Percentiles rank a stretch among this genome's conserved stretches.
Conservation (phyloP, 2,888 invertebrate genomes). For the Carabus problematicus region DNA sequence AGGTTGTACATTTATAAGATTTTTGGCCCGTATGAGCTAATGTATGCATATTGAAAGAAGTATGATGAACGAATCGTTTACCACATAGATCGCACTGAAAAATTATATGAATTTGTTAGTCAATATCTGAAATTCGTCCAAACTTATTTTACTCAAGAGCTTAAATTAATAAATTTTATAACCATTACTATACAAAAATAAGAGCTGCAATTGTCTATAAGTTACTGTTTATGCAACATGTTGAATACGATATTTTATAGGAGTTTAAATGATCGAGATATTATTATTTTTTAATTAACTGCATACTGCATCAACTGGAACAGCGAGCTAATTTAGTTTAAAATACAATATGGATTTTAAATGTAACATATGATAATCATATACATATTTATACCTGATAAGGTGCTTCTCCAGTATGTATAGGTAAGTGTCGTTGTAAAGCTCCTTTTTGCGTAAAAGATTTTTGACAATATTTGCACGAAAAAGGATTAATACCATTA, state of each 20-base stretch:
- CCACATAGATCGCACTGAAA: slow-evolving; percentile 56
- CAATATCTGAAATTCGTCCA: not conserved
- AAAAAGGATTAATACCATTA: slow-evolving; percentile 60
- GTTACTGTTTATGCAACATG: not conserved
- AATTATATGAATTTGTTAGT: slow-evolving; percentile 45
- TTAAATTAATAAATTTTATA: too few species aligned
- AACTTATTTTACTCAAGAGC: not conserved
- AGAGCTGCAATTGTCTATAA: not conserved
- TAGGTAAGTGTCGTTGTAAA: slow-evolving; percentile 61
- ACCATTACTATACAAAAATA: too few species aligned
- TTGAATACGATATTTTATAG: not conserved
- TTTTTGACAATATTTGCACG: slow-evolving; percentile 62
- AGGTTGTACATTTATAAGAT: slow-evolving; percentile 67
- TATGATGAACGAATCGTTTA: slow-evolving; percentile 66
- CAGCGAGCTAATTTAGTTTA: too few species aligned
- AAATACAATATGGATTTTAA: not conserved
- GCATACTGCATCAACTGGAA: not conserved
- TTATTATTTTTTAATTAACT: not conserved
- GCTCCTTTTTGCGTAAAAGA: slow-evolving; percentile 65
- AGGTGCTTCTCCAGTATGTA: slow-evolving; percentile 62
- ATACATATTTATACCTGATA: slow-evolving; percentile 53
- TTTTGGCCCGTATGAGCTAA: slow-evolving; percentile 69
- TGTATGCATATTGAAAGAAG: slow-evolving; percentile 74
- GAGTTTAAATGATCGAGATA: not conserved
- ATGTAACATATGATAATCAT: not conserved